Base-by-base conservation (phyloP, 2,797 vertebrate species). In the Oreochromis grahami region DNA sequence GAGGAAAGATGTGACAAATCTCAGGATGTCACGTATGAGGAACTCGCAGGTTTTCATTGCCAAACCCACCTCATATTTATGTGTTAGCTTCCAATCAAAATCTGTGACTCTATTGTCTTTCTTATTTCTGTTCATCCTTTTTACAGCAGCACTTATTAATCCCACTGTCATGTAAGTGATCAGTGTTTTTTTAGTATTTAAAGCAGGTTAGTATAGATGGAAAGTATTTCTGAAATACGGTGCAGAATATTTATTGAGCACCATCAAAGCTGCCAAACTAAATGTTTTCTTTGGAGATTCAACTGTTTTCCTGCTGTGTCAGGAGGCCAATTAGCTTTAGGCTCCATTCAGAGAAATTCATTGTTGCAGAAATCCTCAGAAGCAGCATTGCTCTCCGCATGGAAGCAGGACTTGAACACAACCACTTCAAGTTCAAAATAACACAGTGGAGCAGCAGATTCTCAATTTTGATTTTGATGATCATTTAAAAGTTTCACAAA, bases 1-100 rank as follows among this genome's bases (percentile, higher is more conserved):
- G 38, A 26, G 41, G 21, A 70, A 45, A 45, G 14, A 70, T 17
- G 7, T 24, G 63, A 70, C 7, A 21, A 29, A 17, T 26, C 41
- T 70, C 36, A 17, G 8, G 21, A 26, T 45, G 0, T 26, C 8
- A 45, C 21, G 5, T 26, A 15, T 21, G 41, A 41, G 19, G 1
- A 8, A 15, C 36, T 26, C 6, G 5, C 38, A 43, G 38, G 41
- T 70, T 70, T 70, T 13, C 60, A 63, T 36, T 0, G 2, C 0
- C 17, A 63, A 63, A 63, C 36, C 7, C 58, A 63, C 32, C 0
- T 63, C 32, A n/a, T 63, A 36, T 3, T 63, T 36, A 36, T 63
- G 5, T 21, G 0, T 38, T 38, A 14, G 2, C 34, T 13, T 38
- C 19, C 60, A 1, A 38, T 38, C 11, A n/a, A 38, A 38, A 63